Base-by-base conservation (phyloP, 1,140 invertebrate genomes). In the Pygmarrhopalites habei region DNA sequence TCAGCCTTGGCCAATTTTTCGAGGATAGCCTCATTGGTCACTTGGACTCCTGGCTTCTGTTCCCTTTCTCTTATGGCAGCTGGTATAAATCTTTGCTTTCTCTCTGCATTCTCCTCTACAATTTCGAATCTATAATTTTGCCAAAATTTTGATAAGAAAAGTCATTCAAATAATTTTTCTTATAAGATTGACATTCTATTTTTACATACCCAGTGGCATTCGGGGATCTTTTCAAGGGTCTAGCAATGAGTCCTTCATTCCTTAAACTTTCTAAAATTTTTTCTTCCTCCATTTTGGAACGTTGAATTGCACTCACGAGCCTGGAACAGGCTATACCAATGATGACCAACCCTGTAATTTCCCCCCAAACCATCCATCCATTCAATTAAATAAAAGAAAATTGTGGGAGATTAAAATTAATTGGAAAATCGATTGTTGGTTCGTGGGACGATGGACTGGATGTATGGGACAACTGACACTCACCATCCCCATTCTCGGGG, bases 161-260 rank as follows among this genome's bases (percentile, higher is more conserved):
- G 35, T 10, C 7, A 39, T 39, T 39, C 17, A 39, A 10, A 17
- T 39, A 39, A 39, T 39, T n/a, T n/a, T n/a, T n/a, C n/a, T n/a
- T n/a, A n/a, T n/a, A n/a, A n/a, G n/a, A n/a, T n/a, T n/a, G n/a
- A 49, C 12, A 23, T 12, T n/a, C 17, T 39, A 10, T 10, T 39
- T 39, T 39, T 39, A 10, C 7, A 21, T 19, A 49, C 46, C 46
- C 46, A 7, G 46, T 49, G 10, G 46, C 46, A 23, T 49, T 49
- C 14, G 46, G 46, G 23, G 46, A 49, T 12, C 23, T 49, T 21
- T 49, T 49, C 12, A 49, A 7, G 10, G 46, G 46, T 23, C 46
- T 12, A 19, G 46, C 46, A 49, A 49, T 49, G 7, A 49, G 19
- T 49, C 46, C 46, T 19, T 49, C 46, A 49, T 49, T 49, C 14